Evolutionary conservation across 1,140 invertebrate species (phyloP).

Genomic region (Drosophila hydei): DNA sequence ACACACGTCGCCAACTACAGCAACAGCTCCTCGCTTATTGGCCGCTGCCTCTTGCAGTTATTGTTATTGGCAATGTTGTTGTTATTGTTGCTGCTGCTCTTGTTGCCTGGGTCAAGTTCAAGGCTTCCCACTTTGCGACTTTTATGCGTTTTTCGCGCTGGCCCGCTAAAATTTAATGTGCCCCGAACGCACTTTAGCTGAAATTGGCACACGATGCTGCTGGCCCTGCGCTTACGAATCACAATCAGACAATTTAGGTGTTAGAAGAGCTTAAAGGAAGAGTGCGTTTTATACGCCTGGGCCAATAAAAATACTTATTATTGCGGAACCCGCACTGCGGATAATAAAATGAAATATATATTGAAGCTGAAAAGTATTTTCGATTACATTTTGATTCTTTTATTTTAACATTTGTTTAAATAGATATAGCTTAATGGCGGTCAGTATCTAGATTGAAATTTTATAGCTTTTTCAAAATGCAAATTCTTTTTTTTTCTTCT

Average conservation of each 20-base stretch:
- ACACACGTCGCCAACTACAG: conserved; percentile 43
- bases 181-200: conserved; percentile 27
- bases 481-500: no score
- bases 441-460: no score
- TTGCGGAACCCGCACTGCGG: no score
- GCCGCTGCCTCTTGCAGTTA: conserved; percentile 52
- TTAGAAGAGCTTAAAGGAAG: conserved; percentile 11
- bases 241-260: conserved; percentile 12
- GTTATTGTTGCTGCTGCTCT: conserved; percentile 35
- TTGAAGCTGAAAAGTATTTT: no score
- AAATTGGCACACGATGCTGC: conserved; percentile 35
- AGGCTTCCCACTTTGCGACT: conserved; percentile 72
- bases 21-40: conserved; percentile 24
- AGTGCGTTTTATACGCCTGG: background rate
- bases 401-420: background rate
- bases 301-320: no score
- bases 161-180: conserved; percentile 41
- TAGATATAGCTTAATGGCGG: no score
- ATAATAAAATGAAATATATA: background rate
- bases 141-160: conserved; percentile 69
- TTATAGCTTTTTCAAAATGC: no score
- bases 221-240: conserved; percentile 2
- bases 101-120: conserved; percentile 73
- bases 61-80: conserved; percentile 59
- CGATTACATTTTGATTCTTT: background rate